Base-by-base conservation (phyloP, 2,113 vertebrate species). In the Neotragus moschatus region DNA sequence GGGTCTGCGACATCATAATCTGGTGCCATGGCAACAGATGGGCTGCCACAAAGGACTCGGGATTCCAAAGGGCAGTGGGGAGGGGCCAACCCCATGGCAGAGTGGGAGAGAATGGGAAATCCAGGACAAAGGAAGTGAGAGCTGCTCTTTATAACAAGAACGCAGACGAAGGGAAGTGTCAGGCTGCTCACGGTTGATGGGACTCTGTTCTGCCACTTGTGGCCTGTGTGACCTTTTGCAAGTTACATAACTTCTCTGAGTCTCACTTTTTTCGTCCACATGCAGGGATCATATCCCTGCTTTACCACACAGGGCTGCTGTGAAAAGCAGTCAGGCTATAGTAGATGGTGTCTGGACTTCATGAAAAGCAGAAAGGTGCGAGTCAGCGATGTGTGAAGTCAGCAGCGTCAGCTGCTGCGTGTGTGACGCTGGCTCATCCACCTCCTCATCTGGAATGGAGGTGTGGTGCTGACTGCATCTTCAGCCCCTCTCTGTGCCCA, bases 11-110 rank as follows among this genome's bases (percentile, higher is more conserved):
- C 21, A 7, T 92, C 23, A 85, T 73, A 47, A 98, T 97, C 63
- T 43, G 98, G 97, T 98, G 96, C 98, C 97, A 98, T 97, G 96
- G 98, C 96, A 98, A 98, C 98, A 96, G 88, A 97, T 93, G 95
- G 96, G 91, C 96, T 92, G 75, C 91, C 98, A 98, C 96, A 98
- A 98, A 98, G 86, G 92, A 95, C 45, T 61, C 0, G 0, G 0
- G 10, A 96, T 94, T 60, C 89, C 90, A 58, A 70, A 63, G 94
- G 86, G 93, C 3, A 19, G 66, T 19, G 84, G 85, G 87, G 94
- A 87, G 86, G n/a, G 90, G 79, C 90, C 28, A 16, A 60, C 33
- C 53, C 92, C 70, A 45, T 66, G 94, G 87, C 28, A 85, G 43
- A 85, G 19, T 36, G 11, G 26, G 60, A 56, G 96, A 96, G 92